Conservation (phyloP, 1,140 invertebrate genomes). For the Venturia canescens region DNA sequence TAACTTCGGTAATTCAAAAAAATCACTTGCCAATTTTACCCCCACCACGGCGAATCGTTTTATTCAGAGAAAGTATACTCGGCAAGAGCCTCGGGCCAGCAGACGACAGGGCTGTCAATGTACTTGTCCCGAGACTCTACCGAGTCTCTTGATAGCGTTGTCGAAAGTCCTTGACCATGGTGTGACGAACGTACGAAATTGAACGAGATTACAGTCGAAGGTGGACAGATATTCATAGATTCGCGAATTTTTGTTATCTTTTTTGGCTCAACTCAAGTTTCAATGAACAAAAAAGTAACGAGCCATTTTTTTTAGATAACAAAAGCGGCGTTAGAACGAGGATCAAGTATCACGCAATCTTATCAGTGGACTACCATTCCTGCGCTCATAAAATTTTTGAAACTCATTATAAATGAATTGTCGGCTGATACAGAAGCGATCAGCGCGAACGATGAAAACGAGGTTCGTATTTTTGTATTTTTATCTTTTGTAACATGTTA, state of each 20-base stretch:
- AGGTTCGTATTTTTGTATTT: conserved; percentile 53
- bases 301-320: conserved; percentile 61
- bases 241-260: conserved; percentile 6
- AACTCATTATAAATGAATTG: conserved; percentile 78
- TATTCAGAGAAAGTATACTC: no score
- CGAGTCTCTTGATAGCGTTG: conserved; percentile 77
- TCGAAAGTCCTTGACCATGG: conserved; percentile 79
- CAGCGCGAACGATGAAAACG: conserved; percentile 59
- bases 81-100: no score
- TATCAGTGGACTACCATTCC: conserved; percentile 76
- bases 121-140: no score
- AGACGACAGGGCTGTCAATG: no score
- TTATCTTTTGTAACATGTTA: conserved; percentile 29
- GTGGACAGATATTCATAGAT: conserved; percentile 71
- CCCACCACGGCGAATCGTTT: no score
- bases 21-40: no score
- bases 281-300: conserved; percentile 7
- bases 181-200: conserved; percentile 76
- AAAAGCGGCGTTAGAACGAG: conserved; percentile 74
- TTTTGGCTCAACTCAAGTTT: conserved; percentile 31
- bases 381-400: conserved; percentile 79
- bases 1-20: no score
- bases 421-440: conserved; percentile 74
- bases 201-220: conserved; percentile 77
- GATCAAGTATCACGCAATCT: conserved; percentile 71